Evolutionary conservation across 2,888 invertebrate species (phyloP).

Genomic region (Pristionchus exspectatus): DNA sequence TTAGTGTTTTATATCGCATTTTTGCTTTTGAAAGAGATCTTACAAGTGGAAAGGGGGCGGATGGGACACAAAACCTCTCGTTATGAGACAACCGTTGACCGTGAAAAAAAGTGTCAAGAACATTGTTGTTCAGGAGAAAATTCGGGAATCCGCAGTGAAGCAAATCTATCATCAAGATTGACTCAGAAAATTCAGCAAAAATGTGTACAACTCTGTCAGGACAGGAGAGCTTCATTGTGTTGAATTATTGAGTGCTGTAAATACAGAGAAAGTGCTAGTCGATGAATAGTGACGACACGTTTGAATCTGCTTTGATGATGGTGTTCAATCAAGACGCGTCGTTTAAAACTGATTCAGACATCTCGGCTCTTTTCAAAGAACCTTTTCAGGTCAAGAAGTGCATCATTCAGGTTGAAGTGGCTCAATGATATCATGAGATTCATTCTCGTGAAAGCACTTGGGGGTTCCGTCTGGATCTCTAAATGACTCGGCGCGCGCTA

Average conservation of each 20-base stretch:
- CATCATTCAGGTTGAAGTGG: not conserved
- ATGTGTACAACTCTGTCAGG: not conserved
- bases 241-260: no score
- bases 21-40: not conserved
- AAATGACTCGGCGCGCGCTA: not conserved
- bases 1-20: not conserved
- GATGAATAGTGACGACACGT: no score
- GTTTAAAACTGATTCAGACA: not conserved
- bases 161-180: no score
- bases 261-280: no score
- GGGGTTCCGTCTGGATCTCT: not conserved
- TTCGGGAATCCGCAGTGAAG: not conserved
- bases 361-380: not conserved
- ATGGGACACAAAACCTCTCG: not conserved
- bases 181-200: not conserved
- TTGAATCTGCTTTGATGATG: not conserved
- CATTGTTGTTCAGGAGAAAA: not conserved
- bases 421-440: conserved; percentile 27
- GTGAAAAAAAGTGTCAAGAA: not conserved
- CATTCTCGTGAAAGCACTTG: not conserved
- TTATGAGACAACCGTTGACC: not conserved
- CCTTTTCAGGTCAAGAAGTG: not conserved
- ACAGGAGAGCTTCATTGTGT: no score
- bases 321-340: not conserved
- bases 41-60: not conserved